These are phyloP conservation scores for Pseudoatta argentina DNA, from an alignment of 1,140 invertebrate species.

Conservation along the genomic window DNA sequence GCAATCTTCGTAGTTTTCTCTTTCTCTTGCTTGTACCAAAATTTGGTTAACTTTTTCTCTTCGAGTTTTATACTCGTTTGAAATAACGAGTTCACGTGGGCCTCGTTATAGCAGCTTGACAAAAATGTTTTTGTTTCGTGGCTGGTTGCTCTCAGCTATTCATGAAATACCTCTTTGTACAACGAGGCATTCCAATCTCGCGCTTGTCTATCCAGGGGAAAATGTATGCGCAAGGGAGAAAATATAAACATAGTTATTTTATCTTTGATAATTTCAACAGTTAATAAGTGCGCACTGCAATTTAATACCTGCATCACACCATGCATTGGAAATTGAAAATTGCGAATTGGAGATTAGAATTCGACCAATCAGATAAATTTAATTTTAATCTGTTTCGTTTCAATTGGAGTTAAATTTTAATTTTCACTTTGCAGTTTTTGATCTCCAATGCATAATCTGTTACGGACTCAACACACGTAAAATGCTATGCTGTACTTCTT, in stretches of 20 bases:
- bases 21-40: conserved; percentile 1
- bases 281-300: conserved; percentile 29
- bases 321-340: too few species aligned
- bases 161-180: conserved; percentile 56
- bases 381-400: too few species aligned
- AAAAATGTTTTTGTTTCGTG: conserved; percentile 54
- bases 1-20: not conserved
- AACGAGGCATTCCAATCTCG: conserved; percentile 56
- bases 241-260: conserved; percentile 45
- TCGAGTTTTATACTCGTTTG: conserved; percentile 30
- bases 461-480: not conserved
- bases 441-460: too few species aligned
- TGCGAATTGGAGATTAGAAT: too few species aligned
- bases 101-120: conserved; percentile 33
- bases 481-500: not conserved
- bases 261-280: conserved; percentile 5
- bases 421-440: too few species aligned
- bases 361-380: too few species aligned
- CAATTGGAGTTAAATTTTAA: too few species aligned
- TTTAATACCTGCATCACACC: not conserved
- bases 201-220: conserved; percentile 27
- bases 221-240: not conserved
- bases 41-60: conserved; percentile 26
- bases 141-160: conserved; percentile 53
- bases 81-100: conserved; percentile 38